A percentile compares a stretch with the other conserved stretches of the same genome.
Conservation (phyloP, 2,888 invertebrate genomes). For the Eupithecia subfuscata region DNA sequence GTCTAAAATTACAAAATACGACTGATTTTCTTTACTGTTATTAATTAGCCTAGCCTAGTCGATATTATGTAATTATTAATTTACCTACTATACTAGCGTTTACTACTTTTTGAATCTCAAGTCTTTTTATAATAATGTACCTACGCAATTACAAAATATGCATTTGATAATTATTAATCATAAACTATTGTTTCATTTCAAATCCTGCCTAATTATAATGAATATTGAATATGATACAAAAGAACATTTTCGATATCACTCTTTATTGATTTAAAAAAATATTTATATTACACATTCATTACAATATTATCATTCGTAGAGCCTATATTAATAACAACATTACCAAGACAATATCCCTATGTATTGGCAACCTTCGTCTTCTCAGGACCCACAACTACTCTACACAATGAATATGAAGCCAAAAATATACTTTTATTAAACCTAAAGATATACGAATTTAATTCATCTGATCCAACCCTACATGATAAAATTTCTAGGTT, state of each 20-base stretch:
- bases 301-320: slow-evolving; percentile 66
- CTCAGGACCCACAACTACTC: slow-evolving; percentile 51
- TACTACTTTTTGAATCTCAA: slow-evolving; percentile 52
- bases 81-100: slow-evolving; percentile 25
- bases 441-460: slow-evolving; percentile 64
- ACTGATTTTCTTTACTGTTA: slow-evolving; percentile 35
- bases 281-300: slow-evolving; percentile 82
- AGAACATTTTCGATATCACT: slow-evolving; percentile 76
- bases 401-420: slow-evolving; percentile 70
- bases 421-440: slow-evolving; percentile 73
- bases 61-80: slow-evolving; percentile 29
- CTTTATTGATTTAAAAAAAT: slow-evolving; percentile 84
- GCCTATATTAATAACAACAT: slow-evolving; percentile 76
- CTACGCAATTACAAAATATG: slow-evolving; percentile 44
- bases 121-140: slow-evolving; percentile 40
- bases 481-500: slow-evolving; percentile 60
- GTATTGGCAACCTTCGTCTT: slow-evolving; percentile 55
- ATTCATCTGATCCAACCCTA: slow-evolving; percentile 60
- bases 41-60: slow-evolving; percentile 35
- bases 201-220: neutral
- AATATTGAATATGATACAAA: slow-evolving; percentile 19
- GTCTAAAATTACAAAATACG: slow-evolving; percentile 27
- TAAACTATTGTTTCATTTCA: slow-evolving; percentile 22
- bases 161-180: slow-evolving; percentile 28
- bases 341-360: slow-evolving; percentile 62